phyloP scores from a whole-genome alignment of 1,140 invertebrate genomes.

The Panagrolaimus sp. region DNA sequence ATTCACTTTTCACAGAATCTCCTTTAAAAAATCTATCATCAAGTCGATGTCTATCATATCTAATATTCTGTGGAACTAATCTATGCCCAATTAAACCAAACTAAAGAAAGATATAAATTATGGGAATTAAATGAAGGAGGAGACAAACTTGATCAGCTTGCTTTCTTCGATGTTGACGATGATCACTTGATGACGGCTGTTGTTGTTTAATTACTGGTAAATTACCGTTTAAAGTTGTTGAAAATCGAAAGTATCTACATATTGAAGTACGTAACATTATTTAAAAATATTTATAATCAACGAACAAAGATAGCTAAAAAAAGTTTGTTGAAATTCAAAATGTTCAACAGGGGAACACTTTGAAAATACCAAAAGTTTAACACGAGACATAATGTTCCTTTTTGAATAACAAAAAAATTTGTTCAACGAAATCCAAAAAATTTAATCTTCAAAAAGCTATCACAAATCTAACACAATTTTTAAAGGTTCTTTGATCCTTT shows the following conservation, averaged over 20 bases:
- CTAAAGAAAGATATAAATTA: neutral
- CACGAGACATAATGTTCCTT: neutral
- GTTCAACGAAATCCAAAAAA: no score
- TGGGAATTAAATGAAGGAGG: neutral
- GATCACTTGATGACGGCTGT: neutral
- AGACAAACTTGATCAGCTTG: neutral
- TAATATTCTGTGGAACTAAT: constrained; percentile 5
- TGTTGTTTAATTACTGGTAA: neutral
- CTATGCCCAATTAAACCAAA: neutral
- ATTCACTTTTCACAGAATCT: neutral
- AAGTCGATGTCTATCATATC: neutral
- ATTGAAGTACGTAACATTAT: neutral
- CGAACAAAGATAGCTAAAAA: neutral
- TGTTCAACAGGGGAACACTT: neutral
- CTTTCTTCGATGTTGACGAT: neutral
- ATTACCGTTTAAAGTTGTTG: neutral
- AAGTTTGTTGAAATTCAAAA: constrained; percentile 7
- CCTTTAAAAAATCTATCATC: neutral
- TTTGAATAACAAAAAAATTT: neutral
- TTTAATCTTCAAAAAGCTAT: no score
- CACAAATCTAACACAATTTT: no score
- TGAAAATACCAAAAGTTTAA: neutral
- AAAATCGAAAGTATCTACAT: neutral
- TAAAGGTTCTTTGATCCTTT: no score
- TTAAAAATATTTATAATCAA: neutral